Conservation (phyloP, 2,113 vertebrate species). For the Indicator indicator region DNA sequence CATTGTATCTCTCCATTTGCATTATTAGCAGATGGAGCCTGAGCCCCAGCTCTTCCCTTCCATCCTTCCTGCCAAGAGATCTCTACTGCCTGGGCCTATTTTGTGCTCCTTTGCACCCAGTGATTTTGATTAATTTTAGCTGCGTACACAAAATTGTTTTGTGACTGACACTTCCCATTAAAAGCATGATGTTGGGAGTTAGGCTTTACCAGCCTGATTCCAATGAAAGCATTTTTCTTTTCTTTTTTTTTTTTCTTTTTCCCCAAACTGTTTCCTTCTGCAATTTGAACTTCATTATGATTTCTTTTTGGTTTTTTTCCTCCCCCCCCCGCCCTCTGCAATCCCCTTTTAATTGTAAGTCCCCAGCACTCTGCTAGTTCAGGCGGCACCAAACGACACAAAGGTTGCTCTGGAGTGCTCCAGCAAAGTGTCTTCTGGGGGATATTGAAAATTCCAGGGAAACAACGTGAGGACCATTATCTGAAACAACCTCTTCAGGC, state of each 20-base stretch:
- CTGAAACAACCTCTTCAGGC: constrained; percentile 53
- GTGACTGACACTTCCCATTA: constrained; percentile 1
- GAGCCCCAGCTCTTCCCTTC: constrained; percentile 14
- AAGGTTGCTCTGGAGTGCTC: constrained; percentile 26
- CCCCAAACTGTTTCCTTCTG: neutral
- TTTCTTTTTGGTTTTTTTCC: neutral
- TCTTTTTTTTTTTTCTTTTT: neutral
- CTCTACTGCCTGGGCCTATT: neutral
- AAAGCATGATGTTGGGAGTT: neutral
- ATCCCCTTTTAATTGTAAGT: constrained; percentile 20
- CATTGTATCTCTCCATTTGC: neutral
- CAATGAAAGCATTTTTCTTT: neutral
- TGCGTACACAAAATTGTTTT: neutral
- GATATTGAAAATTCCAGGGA: constrained; percentile 53
- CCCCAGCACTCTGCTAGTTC: neutral
- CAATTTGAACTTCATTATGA: neutral
- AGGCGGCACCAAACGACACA: neutral
- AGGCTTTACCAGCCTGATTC: neutral
- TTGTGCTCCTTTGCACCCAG: neutral
- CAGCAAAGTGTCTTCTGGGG: neutral
- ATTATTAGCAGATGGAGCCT: constrained; percentile 23
- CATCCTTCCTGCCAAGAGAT: constrained; percentile 14
- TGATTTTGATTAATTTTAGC: constrained; percentile 26
- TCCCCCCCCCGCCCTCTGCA: neutral
- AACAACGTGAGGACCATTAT: constrained; percentile 35